phyloP scores from a whole-genome alignment of 2,113 vertebrate species.

The Ptilonorhynchus violaceus region DNA sequence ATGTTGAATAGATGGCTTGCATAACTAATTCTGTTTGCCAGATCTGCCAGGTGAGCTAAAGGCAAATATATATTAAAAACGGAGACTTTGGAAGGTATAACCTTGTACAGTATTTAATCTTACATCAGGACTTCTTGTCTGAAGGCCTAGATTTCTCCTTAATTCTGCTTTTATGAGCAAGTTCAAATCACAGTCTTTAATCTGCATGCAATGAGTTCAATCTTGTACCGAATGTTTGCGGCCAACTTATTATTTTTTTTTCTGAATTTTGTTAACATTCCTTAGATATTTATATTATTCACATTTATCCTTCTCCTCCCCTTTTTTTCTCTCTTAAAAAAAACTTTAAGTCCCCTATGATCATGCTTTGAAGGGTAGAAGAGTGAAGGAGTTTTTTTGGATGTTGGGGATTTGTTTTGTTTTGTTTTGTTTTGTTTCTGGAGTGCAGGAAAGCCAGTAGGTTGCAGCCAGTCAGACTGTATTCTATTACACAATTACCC shows the following conservation, averaged over 20 bases:
- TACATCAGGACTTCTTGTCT: background rate
- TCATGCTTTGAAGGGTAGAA: background rate
- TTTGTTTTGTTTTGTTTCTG: background rate
- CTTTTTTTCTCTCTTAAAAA: background rate
- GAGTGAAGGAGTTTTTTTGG: background rate
- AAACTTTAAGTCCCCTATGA: background rate
- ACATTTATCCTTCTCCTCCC: accelerated
- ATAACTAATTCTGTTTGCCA: background rate
- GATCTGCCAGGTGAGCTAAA: background rate
- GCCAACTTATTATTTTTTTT: background rate
- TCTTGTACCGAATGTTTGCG: background rate
- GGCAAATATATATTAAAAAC: background rate
- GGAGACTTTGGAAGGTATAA: background rate
- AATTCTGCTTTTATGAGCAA: background rate
- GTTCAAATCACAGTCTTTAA: background rate
- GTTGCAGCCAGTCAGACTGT: background rate
- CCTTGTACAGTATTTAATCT: background rate
- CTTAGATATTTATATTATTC: background rate
- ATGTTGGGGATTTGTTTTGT: background rate
- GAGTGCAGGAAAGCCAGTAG: background rate
- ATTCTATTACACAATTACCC: background rate
- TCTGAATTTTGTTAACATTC: background rate
- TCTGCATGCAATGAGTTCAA: background rate
- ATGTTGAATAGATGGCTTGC: background rate
- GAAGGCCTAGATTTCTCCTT: background rate